Evolutionary conservation across 2,113 vertebrate species (phyloP), one percentile per base, ranked within the genome.

Genomic region (Nerophis lumbriciformis): DNA sequence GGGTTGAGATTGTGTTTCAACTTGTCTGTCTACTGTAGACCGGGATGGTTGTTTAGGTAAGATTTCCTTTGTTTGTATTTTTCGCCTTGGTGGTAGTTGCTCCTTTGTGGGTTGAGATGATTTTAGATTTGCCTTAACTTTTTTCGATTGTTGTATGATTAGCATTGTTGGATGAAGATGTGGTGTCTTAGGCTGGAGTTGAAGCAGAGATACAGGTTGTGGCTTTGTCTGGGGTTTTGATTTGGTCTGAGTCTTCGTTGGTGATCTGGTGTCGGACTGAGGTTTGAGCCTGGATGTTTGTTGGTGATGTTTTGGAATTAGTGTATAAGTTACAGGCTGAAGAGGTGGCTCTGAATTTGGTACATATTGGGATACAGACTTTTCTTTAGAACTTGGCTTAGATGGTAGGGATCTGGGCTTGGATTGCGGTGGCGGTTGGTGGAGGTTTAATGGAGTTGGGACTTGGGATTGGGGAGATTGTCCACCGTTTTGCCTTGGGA

Each of bases 401-500:
- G 63, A 15, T 44, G 63, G 51, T 56, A 36, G 49, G 35, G 38
- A 45, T 54, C 59, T 49, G 45, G 50, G 15, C 19, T 61, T 67
- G 51, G 68, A 44, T 37, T 66, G 53, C 65, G 48, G 65, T 55
- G 15, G 21, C 38, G 35, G 48, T 44, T 6, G 53, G 55, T 47
- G 47, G 15, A 53, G 36, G 2, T 64, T 65, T 63, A 45, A 44
- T 35, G 44, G 63, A 59, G 70, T 37, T 21, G 66, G 49, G 59
- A 38, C 1, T 12, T 55, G 48, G 42, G 38, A 55, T 56, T 50
- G 53, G 16, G 56, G 5, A 11, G 11, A 35, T 3, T 35, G n/a
- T 80, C 48, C 51, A 69, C 36, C 16, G 65, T 77, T 61, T 74
- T 21, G 48, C 16, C 57, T 54, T n/a, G 53, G n/a, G 53, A 45